phyloP scores from a whole-genome alignment of 1,140 invertebrate genomes.

The Drosophila elegans region DNA sequence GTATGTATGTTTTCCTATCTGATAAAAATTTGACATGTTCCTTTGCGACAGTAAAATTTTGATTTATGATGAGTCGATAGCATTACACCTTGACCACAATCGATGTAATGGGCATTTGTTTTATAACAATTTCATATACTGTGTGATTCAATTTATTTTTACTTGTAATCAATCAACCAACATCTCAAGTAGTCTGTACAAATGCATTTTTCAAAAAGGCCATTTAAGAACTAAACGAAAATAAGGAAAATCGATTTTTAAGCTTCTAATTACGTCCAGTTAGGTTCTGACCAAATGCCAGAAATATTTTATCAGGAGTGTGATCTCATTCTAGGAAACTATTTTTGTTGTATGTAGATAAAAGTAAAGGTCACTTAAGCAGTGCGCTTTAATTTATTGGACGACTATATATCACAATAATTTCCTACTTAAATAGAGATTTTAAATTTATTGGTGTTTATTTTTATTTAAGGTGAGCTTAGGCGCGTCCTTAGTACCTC shows the following conservation, averaged over 20 bases:
- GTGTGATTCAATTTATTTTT: constrained; percentile 5
- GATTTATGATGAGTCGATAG: constrained; percentile 15
- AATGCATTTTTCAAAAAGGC: constrained; percentile 11
- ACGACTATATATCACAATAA: not conserved
- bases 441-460: constrained; percentile 4
- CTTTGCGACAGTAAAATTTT: constrained; percentile 5
- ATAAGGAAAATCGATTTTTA: constrained; percentile 35
- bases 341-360: constrained; percentile 3
- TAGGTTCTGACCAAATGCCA: constrained; percentile 21
- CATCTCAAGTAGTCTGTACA: constrained; percentile 13
- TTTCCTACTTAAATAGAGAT: not conserved
- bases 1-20: constrained; percentile 29
- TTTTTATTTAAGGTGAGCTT: constrained; percentile 9
- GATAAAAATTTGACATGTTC: constrained; percentile 24
- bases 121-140: not conserved
- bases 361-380: constrained; percentile 1
- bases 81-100: constrained; percentile 30
- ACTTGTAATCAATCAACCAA: constrained; percentile 14
- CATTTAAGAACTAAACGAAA: constrained; percentile 1
- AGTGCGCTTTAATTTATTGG: constrained; percentile 11
- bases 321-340: constrained; percentile 24
- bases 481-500: not conserved
- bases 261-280: constrained; percentile 52
- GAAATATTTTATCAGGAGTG: constrained; percentile 35
- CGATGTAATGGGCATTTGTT: constrained; percentile 29